Base-by-base conservation (phyloP, 2,113 vertebrate species). In the Dasypus novemcinctus region DNA sequence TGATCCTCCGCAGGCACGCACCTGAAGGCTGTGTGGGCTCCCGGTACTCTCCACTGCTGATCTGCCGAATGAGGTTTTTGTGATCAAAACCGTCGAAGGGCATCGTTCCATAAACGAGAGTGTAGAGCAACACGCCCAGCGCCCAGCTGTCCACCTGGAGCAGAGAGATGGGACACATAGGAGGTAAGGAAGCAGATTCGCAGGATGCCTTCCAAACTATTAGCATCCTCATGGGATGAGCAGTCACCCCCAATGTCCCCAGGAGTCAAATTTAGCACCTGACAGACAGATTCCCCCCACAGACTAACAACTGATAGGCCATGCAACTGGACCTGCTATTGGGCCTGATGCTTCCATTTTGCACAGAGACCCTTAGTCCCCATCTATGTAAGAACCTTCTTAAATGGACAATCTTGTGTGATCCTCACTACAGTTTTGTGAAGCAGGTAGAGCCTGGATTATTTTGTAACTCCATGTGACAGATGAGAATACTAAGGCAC, bases 81-180 rank as follows among this genome's bases (percentile, higher is more conserved):
- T 99, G 99, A 98, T 99, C 99, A 2, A 99, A 99, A 91, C 99
- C 99, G 96, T 99, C 99, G 91, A 99, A 99, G 54, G 99, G 99
- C 99, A 99, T 99, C 0, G 99, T 99, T 97, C 99, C 99, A 68
- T 99, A 99, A 91, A 99, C 99, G 91, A 99, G 98, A 66, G 99
- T 99, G 97, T 99, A 99, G 97, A 99, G 99, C 98, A 99, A 98
- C 82, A 99, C 99, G 33, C 99, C 99, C 25, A 99, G 98, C 94
- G 99, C 99, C 99, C 99, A 99, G 98, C 99, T 99, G 98, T 99
- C 99, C 97, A 99, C 99, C 99, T 99, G 98, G 72, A 98, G 97
- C 66, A 93, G 75, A 98, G 76, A 98, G 93, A 98, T 46, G 91
- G 97, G 11, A 75, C 0, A 0, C n/a, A 81, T 33, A 80, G 97